A percentile compares a stretch with the other conserved stretches of the same genome.
Evolutionary conservation across 2,797 vertebrate genomes (phyloP).

Genomic region (Darevskia mixta): DNA sequence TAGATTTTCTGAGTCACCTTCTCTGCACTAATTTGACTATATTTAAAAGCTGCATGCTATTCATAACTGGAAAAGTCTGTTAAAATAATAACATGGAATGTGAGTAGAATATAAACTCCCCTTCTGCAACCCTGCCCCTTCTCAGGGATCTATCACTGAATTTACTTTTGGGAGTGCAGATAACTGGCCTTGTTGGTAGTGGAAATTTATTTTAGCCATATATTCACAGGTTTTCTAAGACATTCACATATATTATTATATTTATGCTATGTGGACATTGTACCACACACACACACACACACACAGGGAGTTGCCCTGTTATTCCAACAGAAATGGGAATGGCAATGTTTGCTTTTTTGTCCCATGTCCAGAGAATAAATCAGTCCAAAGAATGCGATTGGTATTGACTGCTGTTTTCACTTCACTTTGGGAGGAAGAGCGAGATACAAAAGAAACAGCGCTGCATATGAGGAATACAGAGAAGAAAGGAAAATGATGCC

Average conservation of each 20-base stretch:
- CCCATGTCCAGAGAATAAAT: no score
- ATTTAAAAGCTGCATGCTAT: slow-evolving; percentile 37
- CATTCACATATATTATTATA: not conserved
- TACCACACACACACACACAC: not conserved
- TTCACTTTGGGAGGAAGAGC: no score
- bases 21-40: slow-evolving; percentile 43
- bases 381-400: no score
- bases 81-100: slow-evolving; percentile 43
- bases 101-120: slow-evolving; percentile 17
- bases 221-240: not conserved
- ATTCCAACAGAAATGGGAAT: no score
- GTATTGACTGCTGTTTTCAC: no score
- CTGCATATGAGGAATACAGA: no score
- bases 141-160: slow-evolving; percentile 3
- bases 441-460: no score
- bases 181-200: not conserved
- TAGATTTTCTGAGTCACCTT: slow-evolving; percentile 41
- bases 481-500: no score
- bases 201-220: not conserved
- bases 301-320: not conserved
- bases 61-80: not conserved
- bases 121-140: not conserved
- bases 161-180: not conserved
- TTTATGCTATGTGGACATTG: not conserved
- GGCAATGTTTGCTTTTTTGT: no score